These are phyloP conservation scores for Geophilus truncorum DNA, from an alignment of 2,888 invertebrate genomes.

Conservation along the genomic window DNA sequence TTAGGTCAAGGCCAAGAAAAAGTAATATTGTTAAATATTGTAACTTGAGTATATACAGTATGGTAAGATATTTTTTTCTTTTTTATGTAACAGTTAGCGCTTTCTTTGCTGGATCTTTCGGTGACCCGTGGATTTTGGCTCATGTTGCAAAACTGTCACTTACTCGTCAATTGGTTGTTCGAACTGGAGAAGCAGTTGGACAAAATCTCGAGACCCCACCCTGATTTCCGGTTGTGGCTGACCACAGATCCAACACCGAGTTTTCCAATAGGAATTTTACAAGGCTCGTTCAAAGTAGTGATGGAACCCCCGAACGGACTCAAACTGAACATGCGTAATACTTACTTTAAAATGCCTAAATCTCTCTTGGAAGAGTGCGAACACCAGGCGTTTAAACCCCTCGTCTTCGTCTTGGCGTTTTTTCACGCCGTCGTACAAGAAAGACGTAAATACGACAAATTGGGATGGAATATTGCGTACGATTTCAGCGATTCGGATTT, in stretches of 20 bases:
- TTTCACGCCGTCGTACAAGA: conserved; percentile 91
- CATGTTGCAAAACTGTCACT: conserved; percentile 87
- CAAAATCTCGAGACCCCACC: conserved; percentile 71
- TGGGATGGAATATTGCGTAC: conserved; percentile 90
- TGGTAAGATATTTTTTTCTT: neutral
- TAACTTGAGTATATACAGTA: no score
- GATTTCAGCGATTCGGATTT: conserved; percentile 91
- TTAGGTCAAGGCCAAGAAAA: conserved; percentile 52
- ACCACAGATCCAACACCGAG: conserved; percentile 81
- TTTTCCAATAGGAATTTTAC: conserved; percentile 85
- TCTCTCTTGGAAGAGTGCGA: conserved; percentile 66
- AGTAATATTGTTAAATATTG: neutral
- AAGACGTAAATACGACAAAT: conserved; percentile 84
- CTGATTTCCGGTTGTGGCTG: conserved; percentile 86
- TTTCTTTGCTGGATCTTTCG: conserved; percentile 62
- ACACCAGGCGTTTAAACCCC: conserved; percentile 70
- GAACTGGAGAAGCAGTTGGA: conserved; percentile 79
- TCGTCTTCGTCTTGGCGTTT: conserved; percentile 83
- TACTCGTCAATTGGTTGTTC: conserved; percentile 71
- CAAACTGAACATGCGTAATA: conserved; percentile 79
- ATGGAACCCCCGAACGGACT: conserved; percentile 88
- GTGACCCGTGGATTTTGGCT: conserved; percentile 79
- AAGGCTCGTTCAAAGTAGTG: conserved; percentile 72
- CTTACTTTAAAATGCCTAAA: conserved; percentile 78
- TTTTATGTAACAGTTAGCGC: conserved; percentile 58